Percentiles rank a stretch among this genome's conserved stretches.
phyloP scores from a whole-genome alignment of 2,888 invertebrate species.

The Hypselothyrea guttata region DNA sequence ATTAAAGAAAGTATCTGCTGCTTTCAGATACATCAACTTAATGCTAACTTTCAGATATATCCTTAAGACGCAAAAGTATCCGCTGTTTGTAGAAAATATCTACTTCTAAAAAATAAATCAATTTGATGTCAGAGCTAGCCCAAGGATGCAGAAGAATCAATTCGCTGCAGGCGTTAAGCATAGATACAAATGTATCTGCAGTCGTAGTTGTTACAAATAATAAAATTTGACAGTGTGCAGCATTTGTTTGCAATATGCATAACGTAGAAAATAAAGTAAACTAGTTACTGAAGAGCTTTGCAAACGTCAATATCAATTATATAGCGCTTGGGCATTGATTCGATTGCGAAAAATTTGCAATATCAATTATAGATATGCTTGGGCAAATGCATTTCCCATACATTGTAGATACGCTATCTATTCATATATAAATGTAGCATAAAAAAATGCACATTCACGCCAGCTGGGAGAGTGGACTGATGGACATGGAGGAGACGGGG shows the following conservation, averaged over 20 bases:
- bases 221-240: neutral
- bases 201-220: too few species aligned
- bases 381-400: slow-evolving; percentile 2
- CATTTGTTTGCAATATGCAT: neutral
- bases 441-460: slow-evolving; percentile 40
- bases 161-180: too few species aligned
- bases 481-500: slow-evolving; percentile 8
- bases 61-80: too few species aligned
- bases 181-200: too few species aligned
- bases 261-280: slow-evolving; percentile 6
- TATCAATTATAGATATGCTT: slow-evolving; percentile 46
- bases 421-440: neutral
- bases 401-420: too few species aligned
- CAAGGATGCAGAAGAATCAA: too few species aligned
- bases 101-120: too few species aligned
- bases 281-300: slow-evolving; percentile 30
- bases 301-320: slow-evolving; percentile 54
- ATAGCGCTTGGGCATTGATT: slow-evolving; percentile 23
- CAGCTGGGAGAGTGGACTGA: slow-evolving; percentile 23
- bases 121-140: too few species aligned
- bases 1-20: too few species aligned
- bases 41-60: too few species aligned
- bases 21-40: too few species aligned
- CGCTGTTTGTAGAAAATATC: too few species aligned
- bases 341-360: slow-evolving; percentile 22